Evolutionary conservation across 2,797 vertebrate species (phyloP).

Genomic region (Rhinoraja longicauda): DNA sequence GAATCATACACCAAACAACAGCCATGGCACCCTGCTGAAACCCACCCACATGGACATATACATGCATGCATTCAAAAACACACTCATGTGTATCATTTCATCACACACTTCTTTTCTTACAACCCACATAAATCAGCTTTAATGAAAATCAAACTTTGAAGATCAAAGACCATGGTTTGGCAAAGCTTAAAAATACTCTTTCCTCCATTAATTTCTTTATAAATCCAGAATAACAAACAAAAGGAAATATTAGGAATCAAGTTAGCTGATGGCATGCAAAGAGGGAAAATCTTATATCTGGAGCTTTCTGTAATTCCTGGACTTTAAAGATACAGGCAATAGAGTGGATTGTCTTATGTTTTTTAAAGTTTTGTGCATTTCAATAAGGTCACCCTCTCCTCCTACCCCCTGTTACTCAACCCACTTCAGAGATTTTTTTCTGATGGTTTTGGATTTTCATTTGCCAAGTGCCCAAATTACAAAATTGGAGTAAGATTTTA

Average conservation of each 20-base stretch:
- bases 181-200: neutral
- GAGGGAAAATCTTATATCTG: neutral
- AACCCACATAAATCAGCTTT: neutral
- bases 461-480: neutral
- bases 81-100: no score
- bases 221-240: neutral
- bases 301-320: neutral
- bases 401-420: neutral
- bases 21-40: no score
- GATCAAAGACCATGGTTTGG: constrained; percentile 11
- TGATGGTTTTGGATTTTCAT: neutral
- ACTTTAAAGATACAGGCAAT: neutral
- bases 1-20: neutral
- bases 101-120: neutral
- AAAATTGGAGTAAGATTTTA: neutral
- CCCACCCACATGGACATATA: neutral
- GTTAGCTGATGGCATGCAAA: constrained; percentile 8
- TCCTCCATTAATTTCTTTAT: neutral
- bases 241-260: constrained; percentile 4
- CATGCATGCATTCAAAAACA: no score
- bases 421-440: neutral
- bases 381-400: neutral
- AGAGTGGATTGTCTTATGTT: neutral
- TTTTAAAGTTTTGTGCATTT: neutral
- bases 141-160: neutral